Percentiles rank a stretch among this genome's conserved stretches.
Conservation (phyloP, 2,113 vertebrate genomes). For the Gobius niger region DNA sequence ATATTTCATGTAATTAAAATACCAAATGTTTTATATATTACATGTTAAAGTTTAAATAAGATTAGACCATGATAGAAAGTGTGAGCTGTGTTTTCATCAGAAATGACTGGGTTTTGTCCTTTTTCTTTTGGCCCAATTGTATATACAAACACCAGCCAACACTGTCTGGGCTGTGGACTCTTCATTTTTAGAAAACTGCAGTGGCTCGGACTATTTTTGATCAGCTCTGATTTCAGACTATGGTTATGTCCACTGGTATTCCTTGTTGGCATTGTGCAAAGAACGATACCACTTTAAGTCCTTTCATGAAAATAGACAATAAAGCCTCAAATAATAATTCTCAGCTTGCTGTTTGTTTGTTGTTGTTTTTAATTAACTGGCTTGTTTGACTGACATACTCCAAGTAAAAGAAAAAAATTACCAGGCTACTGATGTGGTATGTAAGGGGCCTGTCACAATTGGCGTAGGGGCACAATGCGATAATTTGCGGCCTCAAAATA, state of each 20-base stretch:
- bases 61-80: conserved; percentile 9
- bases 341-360: too few relatives aligned
- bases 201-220: conserved; percentile 26
- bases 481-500: too few relatives aligned
- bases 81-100: conserved; percentile 18
- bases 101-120: conserved; percentile 7
- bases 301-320: conserved; percentile 64
- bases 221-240: conserved; percentile 33
- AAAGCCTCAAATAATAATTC: conserved; percentile 53
- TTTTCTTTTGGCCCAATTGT: conserved; percentile 53
- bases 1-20: conserved; percentile 52
- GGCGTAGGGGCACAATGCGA: too few relatives aligned
- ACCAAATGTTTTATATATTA: conserved; percentile 65
- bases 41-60: conserved; percentile 25
- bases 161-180: conserved; percentile 16
- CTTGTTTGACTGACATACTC: too few relatives aligned
- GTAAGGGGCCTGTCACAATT: too few relatives aligned
- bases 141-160: conserved; percentile 47
- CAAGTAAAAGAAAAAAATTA: too few relatives aligned
- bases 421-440: too few relatives aligned
- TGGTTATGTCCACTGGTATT: conserved; percentile 29
- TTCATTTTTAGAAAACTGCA: conserved; percentile 12
- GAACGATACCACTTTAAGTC: conserved; percentile 52
- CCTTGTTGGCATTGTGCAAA: conserved; percentile 56
- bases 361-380: too few relatives aligned